Conservation (phyloP, 2,797 vertebrate genomes). For the Cuniculus paca region DNA sequence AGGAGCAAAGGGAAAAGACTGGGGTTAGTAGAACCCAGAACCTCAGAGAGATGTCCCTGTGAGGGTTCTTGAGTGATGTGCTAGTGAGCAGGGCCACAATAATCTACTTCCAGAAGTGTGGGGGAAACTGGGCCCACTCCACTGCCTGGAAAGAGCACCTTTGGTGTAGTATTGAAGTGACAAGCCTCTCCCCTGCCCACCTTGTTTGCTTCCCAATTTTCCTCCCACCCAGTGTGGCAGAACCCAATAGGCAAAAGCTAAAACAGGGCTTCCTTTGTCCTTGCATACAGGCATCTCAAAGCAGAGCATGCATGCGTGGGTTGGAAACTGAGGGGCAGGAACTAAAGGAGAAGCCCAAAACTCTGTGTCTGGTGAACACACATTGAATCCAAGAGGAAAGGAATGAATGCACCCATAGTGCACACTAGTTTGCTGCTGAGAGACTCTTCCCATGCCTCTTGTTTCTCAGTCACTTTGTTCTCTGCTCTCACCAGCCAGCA, state of each 20-base stretch:
- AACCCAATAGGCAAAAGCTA: background rate
- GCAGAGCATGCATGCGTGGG: background rate
- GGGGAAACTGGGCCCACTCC: background rate
- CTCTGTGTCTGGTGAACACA: background rate
- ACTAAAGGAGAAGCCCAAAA: background rate
- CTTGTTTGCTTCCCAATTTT: background rate
- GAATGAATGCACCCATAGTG: accelerated
- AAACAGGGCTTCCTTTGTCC: background rate
- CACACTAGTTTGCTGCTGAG: background rate
- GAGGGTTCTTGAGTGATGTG: background rate
- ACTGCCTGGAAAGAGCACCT: background rate
- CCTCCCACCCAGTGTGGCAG: background rate
- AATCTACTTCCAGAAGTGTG: too few species aligned
- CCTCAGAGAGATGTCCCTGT: accelerated
- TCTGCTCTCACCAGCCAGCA: too few species aligned
- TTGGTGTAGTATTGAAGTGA: accelerated
- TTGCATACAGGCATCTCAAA: background rate
- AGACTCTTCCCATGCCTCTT: too few species aligned
- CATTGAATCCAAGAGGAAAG: background rate
- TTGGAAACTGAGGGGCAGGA: background rate
- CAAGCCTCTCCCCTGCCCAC: accelerated
- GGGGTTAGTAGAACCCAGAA: background rate
- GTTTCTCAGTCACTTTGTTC: background rate
- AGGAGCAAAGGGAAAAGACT: background rate
- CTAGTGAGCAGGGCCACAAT: background rate